Base-by-base conservation (phyloP, 2,888 invertebrate species). In the Andrena flavipes region DNA sequence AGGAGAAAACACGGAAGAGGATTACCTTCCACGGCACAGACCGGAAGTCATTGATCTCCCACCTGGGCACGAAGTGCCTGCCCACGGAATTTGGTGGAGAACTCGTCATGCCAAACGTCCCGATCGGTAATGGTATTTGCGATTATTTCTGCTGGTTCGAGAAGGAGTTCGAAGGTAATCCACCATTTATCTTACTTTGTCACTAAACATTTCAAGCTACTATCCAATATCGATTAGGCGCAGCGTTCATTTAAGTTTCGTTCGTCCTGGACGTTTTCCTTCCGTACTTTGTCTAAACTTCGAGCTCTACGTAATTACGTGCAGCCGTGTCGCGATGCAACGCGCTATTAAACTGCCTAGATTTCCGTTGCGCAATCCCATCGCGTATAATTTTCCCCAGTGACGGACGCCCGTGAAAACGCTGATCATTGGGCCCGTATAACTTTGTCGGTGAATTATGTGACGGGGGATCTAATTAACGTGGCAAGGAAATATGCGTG, bases 1-100 rank as follows among this genome's bases (percentile, higher is more conserved):
- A 97, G 85, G 97, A 98, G 91, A 98, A 98, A 94, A 94, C 98
- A 26, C 96, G 96, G 68, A 96, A 96, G 80, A 95, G 98, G 91
- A 95, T 98, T 75, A 95, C 95, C 90, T 97, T 98, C 94, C 97
- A 98, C 91, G 97, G 97, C 1, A 95, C 95, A 16, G 95, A 97
- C 90, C 95, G 94, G 90, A 95, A 95, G 76, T 95, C 96, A 0
- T 91, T 98, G 68, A 94, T 95, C 79, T 92, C 95, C 51, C 95
- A 96, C 81, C 94, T 97, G 4, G 95, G 96, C 59, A 94, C 95
- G 0, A 95, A 95, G 51, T 95, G 95, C 16, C 90, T 97, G 86
- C 96, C 97, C 20, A 94, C 94, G 35, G 94, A 95, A 77, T 96
- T 96, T 84, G 97, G 97, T 0, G 98, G 98, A 0, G 94, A 94